phyloP scores from a whole-genome alignment of 2,888 invertebrate genomes.

The Carcina quercana region DNA sequence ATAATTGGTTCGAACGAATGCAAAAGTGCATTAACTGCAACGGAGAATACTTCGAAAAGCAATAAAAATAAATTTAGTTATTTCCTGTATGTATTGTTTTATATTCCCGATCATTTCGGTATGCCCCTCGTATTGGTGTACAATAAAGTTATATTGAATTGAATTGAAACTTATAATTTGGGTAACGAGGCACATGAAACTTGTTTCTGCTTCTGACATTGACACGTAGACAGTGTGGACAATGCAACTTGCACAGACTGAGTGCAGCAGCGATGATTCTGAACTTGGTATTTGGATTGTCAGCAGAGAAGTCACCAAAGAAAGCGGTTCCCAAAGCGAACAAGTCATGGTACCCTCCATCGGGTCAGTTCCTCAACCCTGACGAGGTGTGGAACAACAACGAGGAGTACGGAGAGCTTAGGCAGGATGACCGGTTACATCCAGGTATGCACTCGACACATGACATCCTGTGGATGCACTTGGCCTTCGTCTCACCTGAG shows the following conservation, averaged over 20 bases:
- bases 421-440: slow-evolving; percentile 46
- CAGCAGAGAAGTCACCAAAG: slow-evolving; percentile 7
- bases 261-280: background rate
- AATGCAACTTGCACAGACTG: background rate
- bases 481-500: too few relatives aligned
- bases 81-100: too few relatives aligned
- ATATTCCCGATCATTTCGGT: too few relatives aligned
- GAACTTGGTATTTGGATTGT: slow-evolving; percentile 2
- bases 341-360: slow-evolving; percentile 47
- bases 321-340: slow-evolving; percentile 25
- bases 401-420: slow-evolving; percentile 35
- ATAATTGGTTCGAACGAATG: too few relatives aligned
- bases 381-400: slow-evolving; percentile 33
- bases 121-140: too few relatives aligned
- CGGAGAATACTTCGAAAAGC: too few relatives aligned
- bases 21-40: too few relatives aligned
- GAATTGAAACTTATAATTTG: too few relatives aligned
- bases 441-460: background rate
- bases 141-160: too few relatives aligned
- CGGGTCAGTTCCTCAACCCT: slow-evolving; percentile 27
- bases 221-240: background rate
- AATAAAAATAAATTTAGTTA: too few relatives aligned
- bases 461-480: too few relatives aligned
- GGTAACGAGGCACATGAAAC: background rate
- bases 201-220: background rate